Evolutionary conservation across 2,113 vertebrate genomes (phyloP).

Genomic region (Mus spicilegus): DNA sequence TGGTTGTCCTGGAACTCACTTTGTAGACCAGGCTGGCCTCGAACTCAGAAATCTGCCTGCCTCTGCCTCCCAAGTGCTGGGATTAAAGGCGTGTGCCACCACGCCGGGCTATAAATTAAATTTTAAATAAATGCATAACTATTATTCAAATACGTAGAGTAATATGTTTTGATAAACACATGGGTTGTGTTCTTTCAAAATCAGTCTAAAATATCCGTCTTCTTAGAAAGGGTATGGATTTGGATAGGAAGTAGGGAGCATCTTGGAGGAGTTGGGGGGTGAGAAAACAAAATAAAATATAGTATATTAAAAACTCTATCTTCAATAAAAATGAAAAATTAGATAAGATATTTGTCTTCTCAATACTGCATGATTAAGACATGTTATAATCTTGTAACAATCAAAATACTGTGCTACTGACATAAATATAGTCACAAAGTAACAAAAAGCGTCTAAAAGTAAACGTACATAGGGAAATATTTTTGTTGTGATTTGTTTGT

Average conservation of each 20-base stretch:
- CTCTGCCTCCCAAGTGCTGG: too few species aligned
- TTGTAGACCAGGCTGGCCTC: too few species aligned
- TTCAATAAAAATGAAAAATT: background rate
- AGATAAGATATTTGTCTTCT: too few species aligned
- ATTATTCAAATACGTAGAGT: background rate
- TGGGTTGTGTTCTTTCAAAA: background rate
- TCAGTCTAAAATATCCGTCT: background rate
- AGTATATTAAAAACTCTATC: background rate
- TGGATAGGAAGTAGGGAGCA: background rate
- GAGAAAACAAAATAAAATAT: background rate
- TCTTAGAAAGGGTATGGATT: background rate
- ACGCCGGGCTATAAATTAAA: too few species aligned
- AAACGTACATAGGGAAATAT: background rate
- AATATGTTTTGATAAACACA: background rate
- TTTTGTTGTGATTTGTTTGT: background rate
- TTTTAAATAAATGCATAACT: background rate
- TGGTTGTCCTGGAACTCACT: too few species aligned
- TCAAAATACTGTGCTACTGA: background rate
- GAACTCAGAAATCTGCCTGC: too few species aligned
- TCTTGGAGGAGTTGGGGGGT: background rate
- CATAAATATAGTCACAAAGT: background rate
- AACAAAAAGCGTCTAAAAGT: background rate
- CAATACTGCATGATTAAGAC: too few species aligned
- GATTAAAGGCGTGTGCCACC: too few species aligned
- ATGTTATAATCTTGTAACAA: background rate